Evolutionary conservation across 2,888 invertebrate species (phyloP).

Genomic region (Boloria euphrosyne): DNA sequence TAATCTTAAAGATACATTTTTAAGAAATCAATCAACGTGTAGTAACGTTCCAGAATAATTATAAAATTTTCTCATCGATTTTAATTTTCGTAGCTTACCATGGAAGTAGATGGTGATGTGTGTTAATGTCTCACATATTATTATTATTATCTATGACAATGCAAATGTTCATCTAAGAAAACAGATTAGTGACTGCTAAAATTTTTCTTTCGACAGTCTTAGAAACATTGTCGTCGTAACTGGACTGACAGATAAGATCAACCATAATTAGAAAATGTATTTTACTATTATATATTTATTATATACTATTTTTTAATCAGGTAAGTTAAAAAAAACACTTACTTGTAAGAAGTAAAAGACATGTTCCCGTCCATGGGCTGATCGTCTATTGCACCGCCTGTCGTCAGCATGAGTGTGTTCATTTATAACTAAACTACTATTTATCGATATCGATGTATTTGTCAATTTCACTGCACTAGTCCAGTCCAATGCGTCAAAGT

Average conservation of each 20-base stretch:
- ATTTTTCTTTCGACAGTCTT: too few relatives aligned
- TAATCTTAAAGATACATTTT: background rate
- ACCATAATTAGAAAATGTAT: background rate
- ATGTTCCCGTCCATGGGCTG: constrained; percentile 73
- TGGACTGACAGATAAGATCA: too few relatives aligned
- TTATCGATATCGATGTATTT: constrained; percentile 38
- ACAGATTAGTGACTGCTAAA: background rate
- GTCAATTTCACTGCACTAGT: constrained; percentile 60
- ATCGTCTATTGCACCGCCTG: constrained; percentile 69
- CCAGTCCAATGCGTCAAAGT: constrained; percentile 56
- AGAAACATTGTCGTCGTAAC: too few relatives aligned
- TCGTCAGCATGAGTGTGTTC: constrained; percentile 80
- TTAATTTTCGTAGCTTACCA: too few relatives aligned
- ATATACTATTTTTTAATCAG: too few relatives aligned
- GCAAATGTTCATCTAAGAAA: background rate
- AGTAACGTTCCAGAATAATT: too few relatives aligned
- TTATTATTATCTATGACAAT: too few relatives aligned
- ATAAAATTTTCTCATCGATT: too few relatives aligned
- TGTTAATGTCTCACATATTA: too few relatives aligned
- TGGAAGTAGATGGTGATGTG: too few relatives aligned
- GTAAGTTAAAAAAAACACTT: constrained; percentile 48
- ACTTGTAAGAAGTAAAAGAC: constrained; percentile 78
- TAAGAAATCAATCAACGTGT: too few relatives aligned
- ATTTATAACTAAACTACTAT: constrained; percentile 56
- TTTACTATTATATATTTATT: background rate